A percentile compares a stretch with the other conserved stretches of the same genome.
Evolutionary conservation across 1,140 invertebrate genomes (phyloP).

Genomic region (Brachionus paranguensis): DNA sequence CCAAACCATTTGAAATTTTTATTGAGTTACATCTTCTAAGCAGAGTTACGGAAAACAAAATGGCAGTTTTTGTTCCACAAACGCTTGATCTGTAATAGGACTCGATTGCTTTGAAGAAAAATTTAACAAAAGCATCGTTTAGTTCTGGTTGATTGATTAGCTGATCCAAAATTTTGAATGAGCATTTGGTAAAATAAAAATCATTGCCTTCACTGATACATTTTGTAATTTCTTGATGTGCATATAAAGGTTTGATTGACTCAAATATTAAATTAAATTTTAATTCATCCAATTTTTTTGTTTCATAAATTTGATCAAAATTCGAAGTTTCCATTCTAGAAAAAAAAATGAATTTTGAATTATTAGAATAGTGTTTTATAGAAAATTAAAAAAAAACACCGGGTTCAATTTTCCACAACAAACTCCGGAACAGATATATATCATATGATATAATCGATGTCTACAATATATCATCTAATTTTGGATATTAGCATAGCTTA

Average conservation of each 20-base stretch:
- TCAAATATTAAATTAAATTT: background rate
- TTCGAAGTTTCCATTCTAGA: background rate
- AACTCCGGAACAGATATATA: too few species aligned
- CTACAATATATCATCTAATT: too few species aligned
- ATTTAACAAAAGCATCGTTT: background rate
- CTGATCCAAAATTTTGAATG: background rate
- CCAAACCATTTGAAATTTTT: background rate
- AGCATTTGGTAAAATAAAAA: background rate
- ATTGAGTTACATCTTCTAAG: background rate
- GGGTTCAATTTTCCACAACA: too few species aligned
- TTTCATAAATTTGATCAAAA: background rate
- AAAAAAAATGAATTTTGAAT: background rate
- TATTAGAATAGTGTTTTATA: background rate
- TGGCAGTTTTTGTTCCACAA: background rate
- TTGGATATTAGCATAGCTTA: too few species aligned
- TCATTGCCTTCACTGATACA: background rate
- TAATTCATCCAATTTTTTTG: background rate
- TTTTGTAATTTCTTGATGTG: background rate
- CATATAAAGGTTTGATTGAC: background rate
- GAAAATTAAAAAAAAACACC: background rate
- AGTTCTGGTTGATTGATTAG: background rate
- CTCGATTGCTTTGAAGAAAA: background rate
- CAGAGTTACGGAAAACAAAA: background rate
- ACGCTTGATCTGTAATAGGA: background rate
- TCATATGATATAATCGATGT: too few species aligned